phyloP scores from a whole-genome alignment of 2,113 vertebrate genomes.

The Reinhardtius hippoglossoides region DNA sequence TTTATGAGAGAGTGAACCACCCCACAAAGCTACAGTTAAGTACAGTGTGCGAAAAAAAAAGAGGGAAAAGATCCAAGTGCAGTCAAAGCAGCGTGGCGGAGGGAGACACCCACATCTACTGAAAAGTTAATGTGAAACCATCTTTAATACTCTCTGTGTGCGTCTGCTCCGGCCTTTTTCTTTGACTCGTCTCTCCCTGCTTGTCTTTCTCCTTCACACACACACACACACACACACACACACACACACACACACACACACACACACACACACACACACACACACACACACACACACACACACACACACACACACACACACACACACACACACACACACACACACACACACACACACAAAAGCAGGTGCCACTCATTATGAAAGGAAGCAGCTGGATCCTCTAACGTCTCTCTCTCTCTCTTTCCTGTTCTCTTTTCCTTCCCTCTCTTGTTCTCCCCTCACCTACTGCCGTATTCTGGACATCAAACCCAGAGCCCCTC shows the following conservation, averaged over 20 bases:
- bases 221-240: neutral
- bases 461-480: slow-evolving; percentile 70
- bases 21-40: slow-evolving; percentile 49
- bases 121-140: slow-evolving; percentile 77
- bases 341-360: too few species aligned
- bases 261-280: neutral
- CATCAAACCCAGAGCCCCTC: slow-evolving; percentile 62
- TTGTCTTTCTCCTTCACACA: slow-evolving; percentile 17
- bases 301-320: slow-evolving; percentile 1
- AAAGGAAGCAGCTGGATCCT: slow-evolving; percentile 69
- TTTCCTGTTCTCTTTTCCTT: slow-evolving; percentile 38
- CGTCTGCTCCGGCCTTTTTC: slow-evolving; percentile 31
- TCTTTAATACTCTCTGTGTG: slow-evolving; percentile 60
- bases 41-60: slow-evolving; percentile 28
- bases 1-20: slow-evolving; percentile 61
- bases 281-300: slow-evolving; percentile 3
- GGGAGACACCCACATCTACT: slow-evolving; percentile 60
- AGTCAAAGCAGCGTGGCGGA: slow-evolving; percentile 41
- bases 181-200: slow-evolving; percentile 19
- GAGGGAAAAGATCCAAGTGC: slow-evolving; percentile 25
- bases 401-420: slow-evolving; percentile 45
- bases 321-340: too few species aligned
- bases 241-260: slow-evolving; percentile 13
- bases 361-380: slow-evolving; percentile 62
- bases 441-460: slow-evolving; percentile 48